A percentile compares a stretch with the other conserved stretches of the same genome.
These are phyloP conservation scores for Tillus elongatus DNA, from an alignment of 2,888 invertebrate genomes.

Conservation along the genomic window DNA sequence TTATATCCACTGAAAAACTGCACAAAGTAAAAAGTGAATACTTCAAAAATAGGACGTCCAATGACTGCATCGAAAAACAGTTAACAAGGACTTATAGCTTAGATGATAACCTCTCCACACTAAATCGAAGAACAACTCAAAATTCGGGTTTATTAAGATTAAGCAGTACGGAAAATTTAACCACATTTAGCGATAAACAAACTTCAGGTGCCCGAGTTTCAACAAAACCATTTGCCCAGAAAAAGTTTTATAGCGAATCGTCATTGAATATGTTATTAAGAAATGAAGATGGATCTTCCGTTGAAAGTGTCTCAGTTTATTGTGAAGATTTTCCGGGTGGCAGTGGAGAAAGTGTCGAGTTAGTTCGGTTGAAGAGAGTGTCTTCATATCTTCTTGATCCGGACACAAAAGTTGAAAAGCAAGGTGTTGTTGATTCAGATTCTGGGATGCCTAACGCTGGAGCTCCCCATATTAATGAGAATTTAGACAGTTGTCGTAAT, in stretches of 20 bases:
- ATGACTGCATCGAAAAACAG: constrained; percentile 1
- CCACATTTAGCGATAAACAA: not conserved
- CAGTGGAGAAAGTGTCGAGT: no score
- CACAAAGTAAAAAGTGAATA: constrained; percentile 14
- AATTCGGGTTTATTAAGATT: not conserved
- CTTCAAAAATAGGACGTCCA: constrained; percentile 3
- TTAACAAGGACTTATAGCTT: not conserved
- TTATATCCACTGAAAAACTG: not conserved
- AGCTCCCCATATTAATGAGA: no score
- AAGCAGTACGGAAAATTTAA: constrained; percentile 2
- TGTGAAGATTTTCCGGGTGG: no score
- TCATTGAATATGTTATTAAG: not conserved
- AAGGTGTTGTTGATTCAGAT: no score
- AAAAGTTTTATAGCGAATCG: not conserved
- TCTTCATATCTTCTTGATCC: no score
- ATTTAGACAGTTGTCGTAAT: not conserved
- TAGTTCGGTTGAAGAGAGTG: no score
- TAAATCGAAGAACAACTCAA: not conserved
- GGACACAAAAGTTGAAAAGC: not conserved
- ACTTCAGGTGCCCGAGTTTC: not conserved
- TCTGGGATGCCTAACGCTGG: no score
- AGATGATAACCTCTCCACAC: not conserved
- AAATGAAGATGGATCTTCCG: no score
- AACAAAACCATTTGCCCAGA: not conserved
- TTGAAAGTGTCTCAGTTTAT: no score